Conservation (phyloP, 2,797 vertebrate genomes). For the Lagodon rhomboides region DNA sequence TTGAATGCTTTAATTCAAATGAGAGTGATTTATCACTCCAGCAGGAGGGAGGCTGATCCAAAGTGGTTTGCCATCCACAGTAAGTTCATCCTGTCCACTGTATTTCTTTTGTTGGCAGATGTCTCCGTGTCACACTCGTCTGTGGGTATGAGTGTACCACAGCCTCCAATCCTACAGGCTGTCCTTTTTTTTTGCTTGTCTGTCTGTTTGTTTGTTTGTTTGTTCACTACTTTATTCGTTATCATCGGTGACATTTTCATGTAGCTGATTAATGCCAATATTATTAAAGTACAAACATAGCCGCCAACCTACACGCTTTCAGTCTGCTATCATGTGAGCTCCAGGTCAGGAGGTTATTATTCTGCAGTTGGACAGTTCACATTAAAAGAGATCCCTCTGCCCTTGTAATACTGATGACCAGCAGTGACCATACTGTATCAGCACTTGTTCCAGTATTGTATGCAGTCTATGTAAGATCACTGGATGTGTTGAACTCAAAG, state of each 20-base stretch:
- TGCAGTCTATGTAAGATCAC: too few species aligned
- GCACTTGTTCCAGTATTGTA: too few species aligned
- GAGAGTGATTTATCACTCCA: conserved; percentile 7
- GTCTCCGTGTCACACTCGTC: background rate
- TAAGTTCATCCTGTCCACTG: conserved; percentile 1
- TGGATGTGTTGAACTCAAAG: too few species aligned
- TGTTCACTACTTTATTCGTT: background rate
- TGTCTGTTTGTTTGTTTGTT: background rate
- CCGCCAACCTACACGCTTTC: background rate
- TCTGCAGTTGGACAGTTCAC: background rate
- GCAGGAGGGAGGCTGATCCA: conserved; percentile 11
- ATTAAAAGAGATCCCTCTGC: too few species aligned
- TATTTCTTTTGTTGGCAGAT: conserved; percentile 21
- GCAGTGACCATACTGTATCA: too few species aligned
- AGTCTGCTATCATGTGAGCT: background rate
- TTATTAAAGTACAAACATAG: background rate
- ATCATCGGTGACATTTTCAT: conserved; percentile 1
- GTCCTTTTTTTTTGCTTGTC: background rate
- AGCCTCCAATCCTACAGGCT: background rate
- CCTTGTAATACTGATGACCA: too few species aligned
- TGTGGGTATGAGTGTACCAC: background rate
- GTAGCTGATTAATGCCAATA: background rate
- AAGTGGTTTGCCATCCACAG: conserved; percentile 13
- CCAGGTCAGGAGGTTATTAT: background rate
- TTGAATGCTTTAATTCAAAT: conserved; percentile 2